Percentiles rank a stretch among this genome's conserved stretches.
These are phyloP conservation scores for Brachycybe producta DNA, from an alignment of 2,888 invertebrate species.

Conservation along the genomic window DNA sequence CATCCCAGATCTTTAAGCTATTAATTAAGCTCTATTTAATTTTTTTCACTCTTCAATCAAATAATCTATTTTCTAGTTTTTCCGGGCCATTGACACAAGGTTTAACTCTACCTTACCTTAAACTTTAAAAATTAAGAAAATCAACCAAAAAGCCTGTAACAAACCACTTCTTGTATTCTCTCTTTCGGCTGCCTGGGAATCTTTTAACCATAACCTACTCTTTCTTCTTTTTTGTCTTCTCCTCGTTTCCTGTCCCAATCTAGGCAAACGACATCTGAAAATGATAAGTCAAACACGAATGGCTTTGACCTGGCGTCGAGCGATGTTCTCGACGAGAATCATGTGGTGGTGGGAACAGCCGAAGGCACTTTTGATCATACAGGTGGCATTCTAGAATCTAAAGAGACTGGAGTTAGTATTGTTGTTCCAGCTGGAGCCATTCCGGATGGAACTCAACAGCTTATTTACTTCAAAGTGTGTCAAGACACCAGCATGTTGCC, in stretches of 20 bases:
- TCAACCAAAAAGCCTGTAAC: no score
- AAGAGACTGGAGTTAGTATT: conserved; percentile 79
- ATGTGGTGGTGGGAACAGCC: conserved; percentile 27
- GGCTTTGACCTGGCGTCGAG: conserved; percentile 8
- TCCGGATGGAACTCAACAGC: conserved; percentile 65
- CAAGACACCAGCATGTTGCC: conserved; percentile 56
- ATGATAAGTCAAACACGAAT: no score
- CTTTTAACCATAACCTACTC: background rate
- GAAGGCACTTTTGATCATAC: conserved; percentile 53
- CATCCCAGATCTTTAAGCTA: no score
- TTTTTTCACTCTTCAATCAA: no score
- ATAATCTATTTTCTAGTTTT: no score
- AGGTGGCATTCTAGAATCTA: conserved; percentile 71
- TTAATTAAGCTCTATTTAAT: no score
- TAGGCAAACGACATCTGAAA: background rate
- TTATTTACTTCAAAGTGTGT: conserved; percentile 72
- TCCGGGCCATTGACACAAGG: no score
- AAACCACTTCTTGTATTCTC: background rate
- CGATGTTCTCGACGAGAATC: conserved; percentile 12
- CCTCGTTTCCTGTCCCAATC: background rate
- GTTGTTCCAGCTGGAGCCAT: conserved; percentile 81
- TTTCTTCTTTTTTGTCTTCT: background rate
- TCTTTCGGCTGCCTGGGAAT: no score
- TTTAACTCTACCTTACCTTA: no score
- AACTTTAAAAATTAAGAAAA: no score